These are phyloP conservation scores for Peromyscus polionotus DNA, from an alignment of 2,113 vertebrate species.

Conservation along the genomic window DNA sequence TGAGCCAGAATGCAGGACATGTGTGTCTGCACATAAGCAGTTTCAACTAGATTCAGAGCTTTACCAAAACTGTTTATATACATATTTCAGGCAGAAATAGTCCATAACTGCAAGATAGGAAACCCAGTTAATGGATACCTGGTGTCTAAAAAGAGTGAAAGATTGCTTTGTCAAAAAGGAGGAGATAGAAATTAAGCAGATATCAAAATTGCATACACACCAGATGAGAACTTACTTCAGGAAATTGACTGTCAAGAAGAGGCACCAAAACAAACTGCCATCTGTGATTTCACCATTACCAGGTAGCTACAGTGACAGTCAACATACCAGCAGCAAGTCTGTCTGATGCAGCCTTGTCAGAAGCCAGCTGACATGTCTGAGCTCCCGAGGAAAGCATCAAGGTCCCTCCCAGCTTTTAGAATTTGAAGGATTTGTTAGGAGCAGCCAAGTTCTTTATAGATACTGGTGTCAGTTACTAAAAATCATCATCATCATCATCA, in stretches of 20 bases:
- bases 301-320: constrained; percentile 59
- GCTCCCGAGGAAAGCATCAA: background rate
- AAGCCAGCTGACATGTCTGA: constrained; percentile 44
- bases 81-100: constrained; percentile 77
- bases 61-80: constrained; percentile 74
- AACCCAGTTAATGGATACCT: constrained; percentile 76
- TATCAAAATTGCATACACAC: constrained; percentile 83
- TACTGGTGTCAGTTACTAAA: background rate
- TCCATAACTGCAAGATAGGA: constrained; percentile 69
- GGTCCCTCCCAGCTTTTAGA: background rate
- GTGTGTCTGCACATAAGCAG: constrained; percentile 56
- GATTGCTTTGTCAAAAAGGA: constrained; percentile 81
- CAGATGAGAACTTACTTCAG: constrained; percentile 62
- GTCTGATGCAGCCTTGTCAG: constrained; percentile 27
- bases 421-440: background rate
- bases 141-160: constrained; percentile 74
- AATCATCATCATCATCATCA: background rate
- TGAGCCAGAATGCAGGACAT: background rate
- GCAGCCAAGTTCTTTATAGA: background rate
- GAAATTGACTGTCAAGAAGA: constrained; percentile 65
- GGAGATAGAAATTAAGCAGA: constrained; percentile 83
- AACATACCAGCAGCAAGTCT: constrained; percentile 73
- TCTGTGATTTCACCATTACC: constrained; percentile 80
- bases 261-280: constrained; percentile 60
- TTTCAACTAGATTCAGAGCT: constrained; percentile 78